Base-by-base conservation (phyloP, 2,888 invertebrate genomes). In the Tetanocera ferruginea region DNA sequence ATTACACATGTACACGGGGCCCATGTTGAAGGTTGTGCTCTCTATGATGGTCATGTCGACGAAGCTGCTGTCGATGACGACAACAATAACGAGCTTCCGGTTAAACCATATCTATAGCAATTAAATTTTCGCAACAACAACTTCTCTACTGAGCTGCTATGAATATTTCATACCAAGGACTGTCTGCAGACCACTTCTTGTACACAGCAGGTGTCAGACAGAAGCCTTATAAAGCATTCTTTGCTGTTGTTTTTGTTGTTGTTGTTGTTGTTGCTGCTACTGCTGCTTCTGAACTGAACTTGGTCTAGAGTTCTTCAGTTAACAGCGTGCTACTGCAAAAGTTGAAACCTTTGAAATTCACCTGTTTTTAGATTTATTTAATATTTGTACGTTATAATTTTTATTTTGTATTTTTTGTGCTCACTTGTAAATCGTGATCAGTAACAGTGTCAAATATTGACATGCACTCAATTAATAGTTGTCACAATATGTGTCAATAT, bases 381-480 rank as follows among this genome's bases (percentile, higher is more conserved):
- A 28, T 49, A 70, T 70, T 43, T 70, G 51, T 37, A 8, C 37
- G 37, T 6, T 37, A 37, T 8, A 37, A 37, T 37, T 37, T 37
- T 37, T 49, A 17, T 28, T 55, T 37, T 71, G 6, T n/a, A 14
- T 49, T 28, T 28, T 55, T 37, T 71, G 6, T n/a, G 17, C 31
- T 69, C 43, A 28, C 19, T 28, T 70, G 11, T 60, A 52, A 37
- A 67, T 37, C 72, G n/a, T 55, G 19, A 43, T 25, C 6, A 31
- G 37, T 52, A 9, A 17, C 74, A 66, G 37, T 52, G 23, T 31
- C 66, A 52, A 66, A 31, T 51, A 17, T 62, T 62, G 51, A 23
- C 69, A 51, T 37, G 51, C 60, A 37, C 43, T 31, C 25, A 71
- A 76, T 76, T 62, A 76, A 70, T 70, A 67, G 55, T n/a, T 19